Evolutionary conservation across 2,888 invertebrate species (phyloP), one percentile per base, ranked within the genome.

Genomic region (Capitulum mitella): DNA sequence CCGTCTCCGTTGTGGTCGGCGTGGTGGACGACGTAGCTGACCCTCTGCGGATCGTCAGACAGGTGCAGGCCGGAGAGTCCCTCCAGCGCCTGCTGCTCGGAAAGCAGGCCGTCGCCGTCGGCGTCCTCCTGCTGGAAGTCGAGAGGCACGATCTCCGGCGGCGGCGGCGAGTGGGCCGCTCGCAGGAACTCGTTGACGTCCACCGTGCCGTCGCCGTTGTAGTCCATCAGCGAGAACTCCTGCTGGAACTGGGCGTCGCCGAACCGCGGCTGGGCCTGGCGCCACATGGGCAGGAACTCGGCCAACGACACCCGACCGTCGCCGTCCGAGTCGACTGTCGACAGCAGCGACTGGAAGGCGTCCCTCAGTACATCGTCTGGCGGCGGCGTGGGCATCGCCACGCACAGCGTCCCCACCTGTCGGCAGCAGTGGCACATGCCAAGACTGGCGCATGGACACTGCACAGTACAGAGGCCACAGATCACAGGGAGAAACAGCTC

Each of bases 331-430:
- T 54, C 54, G 26, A 54, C 26, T 8, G 22, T 22, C 26, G 6
- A 22, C 19, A 54, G 54, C 54, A 54, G 22, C 26, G 54, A 6
- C 26, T 54, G 54, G 54, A 54, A 54, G 54, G 26, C 26, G 54
- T 6, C 54, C 6, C 54, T 22, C 26, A 54, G 54, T 1, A 1
- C 8, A 22, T 19, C 6, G 6, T 54, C 54, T 22, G 22, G 26
- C 26, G 26, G 6, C 26, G 54, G 54, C 54, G 26, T 22, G 26
- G 54, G 54, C 54, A 26, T 22, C 54, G 54, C 14, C 54, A 19
- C 54, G 54, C 54, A 54, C 54, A 54, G 54, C 26, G 54, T 54
- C 54, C 54, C 54, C 54, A 54, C 19, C 54, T 54, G 54, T 54
- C 26, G 54, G 54, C 2, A 22, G 19, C 26, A 26, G 26, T n/a